Percentiles rank a stretch among this genome's conserved stretches.
Conservation (phyloP, 2,113 vertebrate species). For the Antechinus stuartii region DNA sequence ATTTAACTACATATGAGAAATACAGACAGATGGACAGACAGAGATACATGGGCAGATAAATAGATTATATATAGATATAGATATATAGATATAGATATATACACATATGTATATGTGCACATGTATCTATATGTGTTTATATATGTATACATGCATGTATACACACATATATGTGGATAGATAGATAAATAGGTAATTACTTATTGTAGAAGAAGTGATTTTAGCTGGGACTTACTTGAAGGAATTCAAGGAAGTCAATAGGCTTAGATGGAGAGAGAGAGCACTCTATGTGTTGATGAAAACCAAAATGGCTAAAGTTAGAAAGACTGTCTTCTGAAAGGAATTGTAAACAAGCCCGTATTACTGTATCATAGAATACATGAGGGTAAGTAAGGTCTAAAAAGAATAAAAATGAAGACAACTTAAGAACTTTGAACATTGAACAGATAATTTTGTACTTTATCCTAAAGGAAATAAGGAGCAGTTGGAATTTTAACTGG, state of each 20-base stretch:
- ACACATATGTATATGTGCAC: too few relatives aligned
- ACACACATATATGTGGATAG: too few relatives aligned
- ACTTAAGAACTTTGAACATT: not conserved
- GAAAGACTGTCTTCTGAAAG: not conserved
- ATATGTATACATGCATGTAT: too few relatives aligned
- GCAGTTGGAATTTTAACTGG: not conserved
- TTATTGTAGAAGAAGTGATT: not conserved
- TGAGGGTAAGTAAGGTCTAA: not conserved
- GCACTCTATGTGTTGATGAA: rapidly evolving
- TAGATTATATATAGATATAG: too few relatives aligned
- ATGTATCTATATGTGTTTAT: too few relatives aligned
- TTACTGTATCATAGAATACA: not conserved
- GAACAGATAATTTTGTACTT: not conserved
- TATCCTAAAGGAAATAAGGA: not conserved
- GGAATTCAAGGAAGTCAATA: not conserved
- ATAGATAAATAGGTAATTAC: not conserved
- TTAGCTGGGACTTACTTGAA: not conserved
- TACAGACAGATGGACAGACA: too few relatives aligned
- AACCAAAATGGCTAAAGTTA: not conserved
- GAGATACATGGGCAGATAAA: too few relatives aligned
- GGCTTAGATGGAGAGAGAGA: not conserved
- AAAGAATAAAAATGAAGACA: not conserved
- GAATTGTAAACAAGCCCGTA: not conserved
- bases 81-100: too few relatives aligned
- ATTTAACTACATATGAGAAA: not conserved